phyloP scores from a whole-genome alignment of 2,888 invertebrate genomes.

The Digitonthophagus gazella region DNA sequence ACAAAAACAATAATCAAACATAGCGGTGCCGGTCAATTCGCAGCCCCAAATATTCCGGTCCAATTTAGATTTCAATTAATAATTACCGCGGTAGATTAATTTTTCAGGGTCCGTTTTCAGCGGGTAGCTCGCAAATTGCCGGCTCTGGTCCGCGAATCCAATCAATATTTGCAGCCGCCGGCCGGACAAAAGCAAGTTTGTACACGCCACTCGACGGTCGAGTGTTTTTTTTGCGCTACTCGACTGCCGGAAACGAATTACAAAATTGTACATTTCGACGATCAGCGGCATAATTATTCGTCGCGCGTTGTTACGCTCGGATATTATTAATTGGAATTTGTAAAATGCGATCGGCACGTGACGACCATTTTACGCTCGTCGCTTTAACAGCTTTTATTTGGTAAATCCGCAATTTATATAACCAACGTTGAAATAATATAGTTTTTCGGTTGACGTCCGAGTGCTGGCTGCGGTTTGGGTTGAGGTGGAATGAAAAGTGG shows the following conservation, averaged over 20 bases:
- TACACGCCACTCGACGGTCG: not conserved
- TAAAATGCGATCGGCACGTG: not conserved
- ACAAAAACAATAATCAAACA: not conserved
- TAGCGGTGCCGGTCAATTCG: not conserved
- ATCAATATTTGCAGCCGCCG: not conserved
- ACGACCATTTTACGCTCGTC: not conserved
- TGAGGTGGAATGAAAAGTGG: slow-evolving; percentile 26
- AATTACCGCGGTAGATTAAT: slow-evolving; percentile 3
- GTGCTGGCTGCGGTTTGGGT: slow-evolving; percentile 8
- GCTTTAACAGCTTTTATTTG: not conserved
- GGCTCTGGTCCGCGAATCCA: not conserved
- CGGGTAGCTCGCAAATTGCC: not conserved
- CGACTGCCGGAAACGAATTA: not conserved
- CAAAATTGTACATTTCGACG: not conserved
- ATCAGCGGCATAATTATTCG: not conserved
- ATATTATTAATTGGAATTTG: not conserved
- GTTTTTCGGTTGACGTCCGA: not conserved
- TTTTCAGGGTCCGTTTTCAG: not conserved
- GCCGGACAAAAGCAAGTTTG: not conserved
- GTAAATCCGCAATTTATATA: not conserved
- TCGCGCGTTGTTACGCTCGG: not conserved
- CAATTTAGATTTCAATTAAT: slow-evolving; percentile 13
- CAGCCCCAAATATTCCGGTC: slow-evolving; percentile 4
- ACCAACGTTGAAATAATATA: not conserved
- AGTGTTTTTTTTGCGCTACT: not conserved